phyloP scores from a whole-genome alignment of 2,113 vertebrate species.

The Procavia capensis region DNA sequence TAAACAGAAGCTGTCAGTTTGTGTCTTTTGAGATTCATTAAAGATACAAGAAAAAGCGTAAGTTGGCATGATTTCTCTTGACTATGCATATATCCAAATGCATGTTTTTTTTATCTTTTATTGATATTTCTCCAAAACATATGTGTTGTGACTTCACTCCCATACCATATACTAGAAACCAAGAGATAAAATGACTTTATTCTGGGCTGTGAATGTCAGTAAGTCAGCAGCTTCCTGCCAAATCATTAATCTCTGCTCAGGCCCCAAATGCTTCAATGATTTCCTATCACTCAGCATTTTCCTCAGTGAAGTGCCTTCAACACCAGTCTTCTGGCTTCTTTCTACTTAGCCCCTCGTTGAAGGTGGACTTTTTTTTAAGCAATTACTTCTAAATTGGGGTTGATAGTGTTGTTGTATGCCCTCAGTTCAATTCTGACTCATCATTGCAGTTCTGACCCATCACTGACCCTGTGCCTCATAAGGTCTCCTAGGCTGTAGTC shows the following conservation, averaged over 20 bases:
- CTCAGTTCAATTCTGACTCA: background rate
- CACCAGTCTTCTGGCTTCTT: background rate
- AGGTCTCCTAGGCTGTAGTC: background rate
- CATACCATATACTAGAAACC: background rate
- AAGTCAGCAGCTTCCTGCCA: slow-evolving; percentile 60
- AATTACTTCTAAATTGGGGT: background rate
- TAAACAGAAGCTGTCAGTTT: slow-evolving; percentile 10
- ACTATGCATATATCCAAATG: background rate
- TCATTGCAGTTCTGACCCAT: background rate
- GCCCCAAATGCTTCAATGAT: slow-evolving; percentile 46
- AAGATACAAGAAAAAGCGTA: background rate
- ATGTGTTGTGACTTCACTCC: background rate
- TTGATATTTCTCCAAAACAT: background rate
- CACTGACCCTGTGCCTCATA: accelerated
- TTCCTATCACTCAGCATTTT: slow-evolving; percentile 58
- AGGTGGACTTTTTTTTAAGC: background rate
- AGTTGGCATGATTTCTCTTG: background rate
- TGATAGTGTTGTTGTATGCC: background rate
- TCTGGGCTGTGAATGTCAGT: slow-evolving; percentile 42
- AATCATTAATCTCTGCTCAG: slow-evolving; percentile 66
- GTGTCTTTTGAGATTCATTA: background rate
- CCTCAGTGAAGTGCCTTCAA: background rate
- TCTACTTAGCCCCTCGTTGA: background rate
- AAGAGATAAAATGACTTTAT: slow-evolving; percentile 51
- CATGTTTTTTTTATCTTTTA: background rate